Evolutionary conservation across 1,140 invertebrate species (phyloP), one percentile per base, ranked within the genome.

Genomic region (Neodiprion virginianus): DNA sequence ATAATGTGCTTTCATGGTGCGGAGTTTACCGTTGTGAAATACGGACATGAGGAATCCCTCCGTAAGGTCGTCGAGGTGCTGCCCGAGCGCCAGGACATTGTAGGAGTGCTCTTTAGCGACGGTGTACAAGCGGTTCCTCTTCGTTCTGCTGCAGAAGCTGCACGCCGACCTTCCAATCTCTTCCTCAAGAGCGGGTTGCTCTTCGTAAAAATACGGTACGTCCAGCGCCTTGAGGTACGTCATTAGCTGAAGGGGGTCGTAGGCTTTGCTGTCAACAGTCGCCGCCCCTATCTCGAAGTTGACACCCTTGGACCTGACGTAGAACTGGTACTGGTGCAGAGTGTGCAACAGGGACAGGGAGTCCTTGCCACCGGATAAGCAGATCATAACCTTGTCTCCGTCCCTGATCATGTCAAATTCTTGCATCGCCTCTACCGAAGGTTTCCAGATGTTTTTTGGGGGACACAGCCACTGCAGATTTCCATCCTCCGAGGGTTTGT

Each of bases 371-470:
- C 93, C 95, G 0, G 94, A 94, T n/a, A 97, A 87, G 85, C 96
- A 97, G 1, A 97, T 91, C 78, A 98, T 86, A 11, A 97, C 91
- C 72, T 92, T 91, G 81, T 98, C 96, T 3, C 94, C 95, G 82
- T 95, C 91, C 75, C 92, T 89, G 17, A 98, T 93, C 96, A 98
- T 98, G 21, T 93, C 91, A 85, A 94, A 96, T 80, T 96, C 94
- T 74, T 94, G 91, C 17, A 97, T 89, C 1, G 95, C 95, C 91
- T 95, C 94, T 2, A 96, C 88, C 10, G 93, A 92, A 47, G 93
- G 92, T 80, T 95, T 95, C 92, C 96, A 96, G 14, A 98, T 92
- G 66, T 90, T 90, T 80, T 95, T 96, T 0, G 95, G 93, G 9
- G 95, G 93, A 79, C 92, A 93, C 77, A 94, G 92, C 95, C 95